A percentile compares a stretch with the other conserved stretches of the same genome.
These are phyloP conservation scores for Embiotoca jacksoni DNA, from an alignment of 2,113 vertebrate genomes.

Conservation along the genomic window DNA sequence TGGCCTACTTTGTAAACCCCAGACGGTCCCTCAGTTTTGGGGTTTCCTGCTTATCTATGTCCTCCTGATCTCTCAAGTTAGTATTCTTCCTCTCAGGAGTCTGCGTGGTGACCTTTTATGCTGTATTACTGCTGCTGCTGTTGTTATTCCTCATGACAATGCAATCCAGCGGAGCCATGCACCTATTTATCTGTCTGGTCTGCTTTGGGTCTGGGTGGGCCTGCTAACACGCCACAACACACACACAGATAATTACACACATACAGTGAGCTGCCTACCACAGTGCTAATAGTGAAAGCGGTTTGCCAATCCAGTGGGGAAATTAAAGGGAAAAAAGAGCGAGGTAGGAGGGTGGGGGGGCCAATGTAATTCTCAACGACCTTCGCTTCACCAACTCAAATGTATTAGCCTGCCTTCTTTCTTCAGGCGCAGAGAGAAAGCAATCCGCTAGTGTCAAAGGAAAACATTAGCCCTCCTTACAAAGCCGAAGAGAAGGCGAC, in stretches of 20 bases:
- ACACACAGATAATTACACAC: conserved; percentile 36
- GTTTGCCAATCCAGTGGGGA: conserved; percentile 82
- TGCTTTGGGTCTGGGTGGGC: conserved; percentile 58
- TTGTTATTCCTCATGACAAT: conserved; percentile 59
- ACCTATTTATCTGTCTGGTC: conserved; percentile 65
- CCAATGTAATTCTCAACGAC: conserved; percentile 82
- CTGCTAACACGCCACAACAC: conserved; percentile 43
- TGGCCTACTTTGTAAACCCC: conserved; percentile 49
- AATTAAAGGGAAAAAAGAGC: conserved; percentile 78
- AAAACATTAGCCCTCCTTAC: conserved; percentile 80
- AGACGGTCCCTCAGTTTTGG: conserved; percentile 9
- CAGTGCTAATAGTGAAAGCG: conserved; percentile 76
- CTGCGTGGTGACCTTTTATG: conserved; percentile 23
- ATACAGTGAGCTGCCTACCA: conserved; percentile 55
- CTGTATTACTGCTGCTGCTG: conserved; percentile 34
- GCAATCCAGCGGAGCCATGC: conserved; percentile 52
- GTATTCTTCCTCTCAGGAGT: conserved; percentile 28
- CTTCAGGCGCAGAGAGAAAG: conserved; percentile 78
- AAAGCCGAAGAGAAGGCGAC: conserved; percentile 79
- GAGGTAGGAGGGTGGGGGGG: conserved; percentile 19
- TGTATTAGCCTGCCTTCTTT: conserved; percentile 81
- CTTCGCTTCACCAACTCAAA: conserved; percentile 81
- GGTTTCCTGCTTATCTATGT: conserved; percentile 18
- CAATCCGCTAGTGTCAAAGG: conserved; percentile 82
- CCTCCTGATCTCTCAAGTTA: conserved; percentile 48